phyloP scores from a whole-genome alignment of 92 coral and sea anemone species.

The Heteractis magnifica region DNA sequence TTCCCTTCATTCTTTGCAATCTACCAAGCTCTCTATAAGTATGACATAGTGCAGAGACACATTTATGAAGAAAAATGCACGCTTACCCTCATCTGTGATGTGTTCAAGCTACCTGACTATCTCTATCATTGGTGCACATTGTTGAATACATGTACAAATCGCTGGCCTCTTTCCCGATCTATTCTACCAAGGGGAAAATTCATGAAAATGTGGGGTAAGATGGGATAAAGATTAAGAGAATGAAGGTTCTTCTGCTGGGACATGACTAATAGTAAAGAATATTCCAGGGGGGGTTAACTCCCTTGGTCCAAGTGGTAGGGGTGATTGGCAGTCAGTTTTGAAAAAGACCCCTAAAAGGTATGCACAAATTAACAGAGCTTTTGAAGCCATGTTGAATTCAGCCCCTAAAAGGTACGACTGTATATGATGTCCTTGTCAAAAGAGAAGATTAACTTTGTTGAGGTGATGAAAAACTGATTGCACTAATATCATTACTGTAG shows the following conservation, averaged over 20 bases:
- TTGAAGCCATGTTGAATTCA: too few species aligned
- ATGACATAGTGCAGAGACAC: constrained; percentile 61
- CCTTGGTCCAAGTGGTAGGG: too few species aligned
- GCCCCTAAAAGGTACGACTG: too few species aligned
- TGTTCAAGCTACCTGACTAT: constrained; percentile 66
- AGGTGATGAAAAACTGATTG: too few species aligned
- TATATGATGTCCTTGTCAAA: too few species aligned
- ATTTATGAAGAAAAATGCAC: constrained; percentile 37
- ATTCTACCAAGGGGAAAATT: constrained; percentile 31
- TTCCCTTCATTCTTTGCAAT: constrained; percentile 58
- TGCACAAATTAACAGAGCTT: too few species aligned
- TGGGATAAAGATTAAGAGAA: neutral
- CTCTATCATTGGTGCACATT: constrained; percentile 78
- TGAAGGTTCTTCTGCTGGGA: too few species aligned
- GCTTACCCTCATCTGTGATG: neutral
- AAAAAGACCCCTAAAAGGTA: too few species aligned
- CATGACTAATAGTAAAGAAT: neutral
- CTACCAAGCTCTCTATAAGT: constrained; percentile 71
- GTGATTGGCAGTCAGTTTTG: too few species aligned
- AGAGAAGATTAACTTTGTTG: too few species aligned
- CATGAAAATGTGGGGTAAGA: constrained; percentile 84
- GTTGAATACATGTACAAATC: constrained; percentile 1
- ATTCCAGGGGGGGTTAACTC: too few species aligned
- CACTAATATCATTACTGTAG: too few species aligned
- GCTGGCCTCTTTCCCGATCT: neutral